phyloP scores from a whole-genome alignment of 2,797 vertebrate species.

The Chrysocyon brachyurus region DNA sequence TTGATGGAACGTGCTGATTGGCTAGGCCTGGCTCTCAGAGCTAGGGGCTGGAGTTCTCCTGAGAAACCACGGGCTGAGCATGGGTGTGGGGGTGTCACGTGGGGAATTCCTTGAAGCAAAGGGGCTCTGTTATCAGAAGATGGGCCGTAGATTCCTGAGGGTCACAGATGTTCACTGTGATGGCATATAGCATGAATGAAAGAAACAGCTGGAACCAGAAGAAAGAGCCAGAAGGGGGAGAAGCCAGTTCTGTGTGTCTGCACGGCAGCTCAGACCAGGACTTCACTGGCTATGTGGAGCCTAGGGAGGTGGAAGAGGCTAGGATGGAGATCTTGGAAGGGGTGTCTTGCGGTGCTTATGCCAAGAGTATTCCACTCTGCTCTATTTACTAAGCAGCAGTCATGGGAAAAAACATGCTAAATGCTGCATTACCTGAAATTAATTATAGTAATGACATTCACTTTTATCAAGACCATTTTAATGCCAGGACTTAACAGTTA shows the following conservation, averaged over 20 bases:
- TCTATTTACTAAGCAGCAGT: no score
- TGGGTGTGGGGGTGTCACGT: background rate
- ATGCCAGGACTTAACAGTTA: background rate
- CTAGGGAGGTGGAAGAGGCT: background rate
- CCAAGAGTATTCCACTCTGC: background rate
- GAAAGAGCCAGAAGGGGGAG: background rate
- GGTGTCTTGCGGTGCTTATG: background rate
- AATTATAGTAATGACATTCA: background rate
- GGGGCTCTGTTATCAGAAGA: background rate
- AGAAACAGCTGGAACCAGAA: background rate
- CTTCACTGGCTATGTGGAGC: background rate
- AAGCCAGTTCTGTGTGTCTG: background rate
- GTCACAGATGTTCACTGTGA: background rate
- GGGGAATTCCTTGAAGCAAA: no score
- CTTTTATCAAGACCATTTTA: background rate
- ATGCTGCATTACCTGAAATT: background rate
- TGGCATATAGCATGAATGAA: background rate
- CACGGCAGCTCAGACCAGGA: background rate
- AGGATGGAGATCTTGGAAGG: background rate
- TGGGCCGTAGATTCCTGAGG: rapidly evolving
- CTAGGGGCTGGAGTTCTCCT: background rate
- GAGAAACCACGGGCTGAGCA: background rate
- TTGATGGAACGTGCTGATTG: background rate
- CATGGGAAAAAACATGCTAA: background rate
- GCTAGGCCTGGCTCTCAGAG: background rate